Percentiles rank a stretch among this genome's conserved stretches.
These are phyloP conservation scores for Pecten maximus DNA, from an alignment of 2,888 invertebrate genomes.

Conservation along the genomic window DNA sequence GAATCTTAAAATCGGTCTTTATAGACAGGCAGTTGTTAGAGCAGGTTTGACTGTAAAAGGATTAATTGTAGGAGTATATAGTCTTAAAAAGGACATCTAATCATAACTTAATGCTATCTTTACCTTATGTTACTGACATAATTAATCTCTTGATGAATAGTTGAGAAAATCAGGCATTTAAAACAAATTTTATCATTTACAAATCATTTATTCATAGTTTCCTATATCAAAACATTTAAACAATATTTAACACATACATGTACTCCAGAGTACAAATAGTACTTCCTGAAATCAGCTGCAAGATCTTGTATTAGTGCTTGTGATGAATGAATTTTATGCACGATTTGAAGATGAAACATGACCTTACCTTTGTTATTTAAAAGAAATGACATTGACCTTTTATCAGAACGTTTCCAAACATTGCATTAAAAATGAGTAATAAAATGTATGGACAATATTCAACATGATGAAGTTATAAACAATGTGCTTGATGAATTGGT, in stretches of 20 bases:
- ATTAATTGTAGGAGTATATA: too few relatives aligned
- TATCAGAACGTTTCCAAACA: neutral
- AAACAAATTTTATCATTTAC: neutral
- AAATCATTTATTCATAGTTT: neutral
- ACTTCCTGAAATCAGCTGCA: neutral
- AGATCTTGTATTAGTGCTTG: neutral
- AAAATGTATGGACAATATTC: neutral
- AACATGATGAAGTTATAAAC: neutral
- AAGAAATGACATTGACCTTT: neutral
- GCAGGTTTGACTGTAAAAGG: too few relatives aligned
- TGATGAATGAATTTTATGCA: neutral
- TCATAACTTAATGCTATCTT: too few relatives aligned
- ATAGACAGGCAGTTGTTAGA: too few relatives aligned
- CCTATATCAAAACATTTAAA: slow-evolving; percentile 23
- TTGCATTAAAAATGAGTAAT: neutral
- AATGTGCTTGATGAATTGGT: neutral
- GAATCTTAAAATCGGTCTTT: too few relatives aligned
- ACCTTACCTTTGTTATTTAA: too few relatives aligned
- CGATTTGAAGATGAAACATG: neutral
- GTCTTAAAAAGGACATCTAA: too few relatives aligned
- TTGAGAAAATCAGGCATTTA: too few relatives aligned
- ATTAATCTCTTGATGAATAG: too few relatives aligned
- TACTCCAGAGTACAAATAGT: slow-evolving; percentile 22
- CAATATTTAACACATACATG: neutral
- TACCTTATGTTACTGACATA: too few relatives aligned